Base-by-base conservation (phyloP, 1,140 invertebrate genomes). In the Lordiphosa stackelbergi region DNA sequence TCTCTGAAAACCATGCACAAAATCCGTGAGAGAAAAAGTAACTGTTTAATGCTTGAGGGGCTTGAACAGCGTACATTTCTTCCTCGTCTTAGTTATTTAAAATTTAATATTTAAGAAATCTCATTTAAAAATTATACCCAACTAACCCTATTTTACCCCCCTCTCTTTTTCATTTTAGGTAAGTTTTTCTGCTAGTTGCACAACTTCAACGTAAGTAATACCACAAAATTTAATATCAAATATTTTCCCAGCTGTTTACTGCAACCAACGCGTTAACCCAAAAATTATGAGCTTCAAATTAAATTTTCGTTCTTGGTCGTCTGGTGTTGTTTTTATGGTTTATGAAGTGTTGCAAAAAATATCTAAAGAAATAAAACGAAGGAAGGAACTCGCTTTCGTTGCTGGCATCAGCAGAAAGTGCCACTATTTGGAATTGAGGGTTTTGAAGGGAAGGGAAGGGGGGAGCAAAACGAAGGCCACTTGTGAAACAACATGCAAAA, bases 291-390 rank as follows among this genome's bases (percentile, higher is more conserved):
- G 69, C 54, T 69, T 59, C 52, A 75, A 83, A 83, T 81, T 81
- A 69, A 83, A 81, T 81, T 81, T 72, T 66, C 56, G 56, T 54
- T 43, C 55, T 43, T 49, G 37, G 28, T 31, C 24, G 38, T 41
- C 61, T 68, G 55, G 62, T 52, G 60, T 46, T 74, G 75, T 53
- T 69, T 72, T 81, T 77, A 75, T 77, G 75, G 77, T 83, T 81
- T 81, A 81, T 81, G 72, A 83, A 81, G 75, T 81, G 75, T 77
- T 83, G 77, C 53, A 46, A 69, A 72, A 31, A 77, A 75, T 79
- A 79, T 81, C 63, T 48, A 49, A 51, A 58, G 46, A 57, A 49
- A 64, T 54, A 61, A 69, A 64, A 53, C 53, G 24, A 45, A n/a
- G 8, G 28, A 48, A 37, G 49, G 36, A 45, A 49, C 53, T 24